Base-by-base conservation (phyloP, 2,113 vertebrate species). In the Lepus europaeus region DNA sequence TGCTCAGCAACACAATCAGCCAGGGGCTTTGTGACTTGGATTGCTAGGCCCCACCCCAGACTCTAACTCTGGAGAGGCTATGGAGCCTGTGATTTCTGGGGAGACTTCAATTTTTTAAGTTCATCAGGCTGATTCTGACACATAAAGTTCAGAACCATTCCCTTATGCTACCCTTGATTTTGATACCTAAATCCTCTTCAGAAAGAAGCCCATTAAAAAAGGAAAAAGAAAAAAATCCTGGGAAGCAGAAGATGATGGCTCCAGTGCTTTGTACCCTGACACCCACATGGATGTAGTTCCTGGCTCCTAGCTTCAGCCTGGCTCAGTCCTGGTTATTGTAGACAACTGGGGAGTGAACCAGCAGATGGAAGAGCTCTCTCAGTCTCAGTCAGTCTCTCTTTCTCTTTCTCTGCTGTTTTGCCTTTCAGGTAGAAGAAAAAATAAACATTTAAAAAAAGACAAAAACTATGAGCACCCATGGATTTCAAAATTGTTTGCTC, bases 121-220 rank as follows among this genome's bases (percentile, higher is more conserved):
- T 93, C 27, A 90, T 72, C 51, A 69, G 63, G 45, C 69, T 19
- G 56, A 87, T 53, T 95, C 80, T 94, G 72, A 85, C 31, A 66
- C 12, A 25, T 13, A 89, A 89, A 31, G 69, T 82, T 72, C 72
- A 76, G 36, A 89, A 72, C 29, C 13, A 74, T 7, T 78, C 14
- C n/a, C 63, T 94, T 9, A 10, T 19, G 66, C 5, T 16, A 87
- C 22, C 20, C 36, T 92, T 85, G 78, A 92, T 66, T 94, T 70
- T 82, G 91, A 74, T 79, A 59, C 51, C 81, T 69, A 89, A 36
- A 80, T 56, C 6, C 33, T 36, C 74, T 95, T 86, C 63, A 82
- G 66, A 78, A 95, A 76, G 7, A 36, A 73, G 19, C 9, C 5
- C 64, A 77, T 31, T 69, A 31, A 33, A 82, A 74, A 70, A 73